phyloP scores from a whole-genome alignment of 2,797 vertebrate genomes.

The Remorina albescens region DNA sequence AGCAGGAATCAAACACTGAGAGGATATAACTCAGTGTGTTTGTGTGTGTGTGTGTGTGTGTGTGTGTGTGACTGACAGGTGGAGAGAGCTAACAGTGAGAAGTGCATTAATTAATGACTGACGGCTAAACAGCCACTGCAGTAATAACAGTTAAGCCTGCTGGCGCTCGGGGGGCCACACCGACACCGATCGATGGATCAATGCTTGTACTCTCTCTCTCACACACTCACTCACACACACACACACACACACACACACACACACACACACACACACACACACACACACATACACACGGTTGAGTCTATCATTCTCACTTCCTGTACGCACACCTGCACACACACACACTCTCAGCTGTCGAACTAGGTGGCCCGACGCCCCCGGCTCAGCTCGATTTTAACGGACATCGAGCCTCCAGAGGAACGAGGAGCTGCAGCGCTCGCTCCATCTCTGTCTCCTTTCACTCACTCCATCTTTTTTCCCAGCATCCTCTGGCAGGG shows the following conservation, averaged over 20 bases:
- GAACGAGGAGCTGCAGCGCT: constrained; percentile 32
- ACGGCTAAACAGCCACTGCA: constrained; percentile 80
- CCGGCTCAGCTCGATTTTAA: constrained; percentile 67
- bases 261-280: no score
- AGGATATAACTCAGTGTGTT: no score
- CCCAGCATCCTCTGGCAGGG: constrained; percentile 67
- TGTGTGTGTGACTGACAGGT: constrained; percentile 63
- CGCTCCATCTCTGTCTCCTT: no score
- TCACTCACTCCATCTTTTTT: no score
- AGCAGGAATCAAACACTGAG: constrained; percentile 55
- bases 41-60: no score
- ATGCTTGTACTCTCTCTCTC: constrained; percentile 65
- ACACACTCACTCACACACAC: no score
- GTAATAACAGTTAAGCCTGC: constrained; percentile 84
- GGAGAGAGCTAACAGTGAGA: constrained; percentile 57
- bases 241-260: no score
- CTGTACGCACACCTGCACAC: constrained; percentile 28
- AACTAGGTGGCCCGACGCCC: constrained; percentile 73
- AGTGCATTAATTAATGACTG: constrained; percentile 84
- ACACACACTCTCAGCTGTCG: constrained; percentile 53
- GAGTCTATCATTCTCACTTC: constrained; percentile 57
- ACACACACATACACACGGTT: no score
- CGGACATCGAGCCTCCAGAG: constrained; percentile 64
- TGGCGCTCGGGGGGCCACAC: constrained; percentile 64
- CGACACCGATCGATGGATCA: constrained; percentile 80